Evolutionary conservation across 2,888 invertebrate species (phyloP).

Genomic region (Plebejus anna): DNA sequence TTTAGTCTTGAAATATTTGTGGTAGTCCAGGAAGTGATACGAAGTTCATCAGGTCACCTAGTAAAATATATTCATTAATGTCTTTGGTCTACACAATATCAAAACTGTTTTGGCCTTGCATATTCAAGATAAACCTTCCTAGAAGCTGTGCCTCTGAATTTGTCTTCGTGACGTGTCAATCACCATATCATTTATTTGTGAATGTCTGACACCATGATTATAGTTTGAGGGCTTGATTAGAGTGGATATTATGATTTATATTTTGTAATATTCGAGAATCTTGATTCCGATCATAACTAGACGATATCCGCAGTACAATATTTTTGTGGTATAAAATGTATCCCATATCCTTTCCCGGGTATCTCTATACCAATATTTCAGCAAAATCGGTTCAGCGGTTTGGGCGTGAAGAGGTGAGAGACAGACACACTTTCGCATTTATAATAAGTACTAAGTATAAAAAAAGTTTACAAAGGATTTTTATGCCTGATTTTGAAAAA

Average conservation of each 20-base stretch:
- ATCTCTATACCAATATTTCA: too few species aligned
- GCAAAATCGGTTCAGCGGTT: too few species aligned
- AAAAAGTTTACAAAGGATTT: too few species aligned
- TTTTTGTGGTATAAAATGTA: too few species aligned
- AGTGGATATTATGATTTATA: not conserved
- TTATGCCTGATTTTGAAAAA: too few species aligned
- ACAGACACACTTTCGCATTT: too few species aligned
- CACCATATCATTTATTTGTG: not conserved
- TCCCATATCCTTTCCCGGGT: too few species aligned
- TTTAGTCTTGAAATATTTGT: too few species aligned
- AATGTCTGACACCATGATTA: not conserved
- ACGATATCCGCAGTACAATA: too few species aligned
- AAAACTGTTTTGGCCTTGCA: not conserved
- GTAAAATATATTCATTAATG: not conserved
- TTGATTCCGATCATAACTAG: not conserved
- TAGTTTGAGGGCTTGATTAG: not conserved
- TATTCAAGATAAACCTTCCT: not conserved
- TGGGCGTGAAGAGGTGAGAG: too few species aligned
- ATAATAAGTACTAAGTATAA: too few species aligned
- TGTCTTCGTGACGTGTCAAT: conserved; percentile 11
- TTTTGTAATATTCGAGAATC: not conserved
- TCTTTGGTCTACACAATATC: not conserved
- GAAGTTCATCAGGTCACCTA: not conserved
- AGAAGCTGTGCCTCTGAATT: not conserved
- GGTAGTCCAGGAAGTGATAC: too few species aligned